Evolutionary conservation across 1,140 invertebrate species (phyloP).

Genomic region (Trichogramma pretiosum): DNA sequence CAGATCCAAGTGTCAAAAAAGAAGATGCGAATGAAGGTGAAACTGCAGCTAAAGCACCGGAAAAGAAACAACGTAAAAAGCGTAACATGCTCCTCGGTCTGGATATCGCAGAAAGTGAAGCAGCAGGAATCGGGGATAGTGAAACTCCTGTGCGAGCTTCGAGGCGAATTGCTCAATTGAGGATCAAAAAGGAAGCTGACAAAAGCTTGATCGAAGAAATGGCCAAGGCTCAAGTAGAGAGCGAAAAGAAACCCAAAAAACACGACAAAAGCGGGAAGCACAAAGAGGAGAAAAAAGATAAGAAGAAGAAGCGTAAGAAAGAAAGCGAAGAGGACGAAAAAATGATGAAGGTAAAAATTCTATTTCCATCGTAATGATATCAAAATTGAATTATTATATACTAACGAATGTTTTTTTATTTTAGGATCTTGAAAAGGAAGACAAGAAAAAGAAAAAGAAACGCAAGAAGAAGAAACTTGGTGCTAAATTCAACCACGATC

Average conservation of each 20-base stretch:
- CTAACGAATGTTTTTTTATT: not conserved
- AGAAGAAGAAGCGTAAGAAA: conserved; percentile 28
- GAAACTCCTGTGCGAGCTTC: conserved; percentile 62
- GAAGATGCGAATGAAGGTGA: not conserved
- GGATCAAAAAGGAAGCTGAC: conserved; percentile 75
- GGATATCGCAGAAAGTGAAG: conserved; percentile 45
- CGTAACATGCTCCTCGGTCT: conserved; percentile 46
- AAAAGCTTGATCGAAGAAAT: conserved; percentile 52
- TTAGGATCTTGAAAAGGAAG: conserved; percentile 27
- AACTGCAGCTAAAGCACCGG: conserved; percentile 1
- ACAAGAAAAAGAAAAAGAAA: conserved; percentile 47
- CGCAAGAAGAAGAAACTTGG: conserved; percentile 50
- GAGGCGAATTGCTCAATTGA: conserved; percentile 72
- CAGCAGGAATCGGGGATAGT: conserved; percentile 17
- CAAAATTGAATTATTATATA: not conserved
- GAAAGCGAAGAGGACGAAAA: conserved; percentile 40
- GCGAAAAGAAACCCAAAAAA: conserved; percentile 36
- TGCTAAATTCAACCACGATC: conserved; percentile 51
- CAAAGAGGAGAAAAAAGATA: conserved; percentile 31
- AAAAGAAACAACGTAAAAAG: conserved; percentile 23
- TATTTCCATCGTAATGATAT: not conserved
- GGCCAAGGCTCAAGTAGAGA: conserved; percentile 51
- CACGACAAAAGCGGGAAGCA: conserved; percentile 28
- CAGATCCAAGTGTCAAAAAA: not conserved
- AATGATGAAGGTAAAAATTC: conserved; percentile 26